phyloP scores from a whole-genome alignment of 2,888 invertebrate species.

The Agrilus mali region DNA sequence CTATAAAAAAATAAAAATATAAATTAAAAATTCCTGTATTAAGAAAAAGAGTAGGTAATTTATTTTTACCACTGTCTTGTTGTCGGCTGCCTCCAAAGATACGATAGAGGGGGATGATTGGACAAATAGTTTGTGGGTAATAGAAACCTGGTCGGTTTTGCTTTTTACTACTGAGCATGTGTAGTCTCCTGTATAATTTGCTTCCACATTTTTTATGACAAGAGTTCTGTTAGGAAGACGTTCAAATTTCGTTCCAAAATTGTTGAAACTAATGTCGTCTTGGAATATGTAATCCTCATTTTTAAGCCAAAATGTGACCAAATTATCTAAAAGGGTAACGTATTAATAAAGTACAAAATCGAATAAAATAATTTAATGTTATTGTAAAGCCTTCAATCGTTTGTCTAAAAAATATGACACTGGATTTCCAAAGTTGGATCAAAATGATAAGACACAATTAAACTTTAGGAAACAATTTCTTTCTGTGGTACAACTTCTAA shows the following conservation, averaged over 20 bases:
- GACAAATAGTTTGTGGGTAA: conserved; percentile 8
- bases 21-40: too few relatives aligned
- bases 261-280: conserved; percentile 11
- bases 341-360: neutral
- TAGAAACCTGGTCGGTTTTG: neutral
- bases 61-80: conserved; percentile 5
- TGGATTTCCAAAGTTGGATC: too few relatives aligned
- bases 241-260: conserved; percentile 5
- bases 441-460: too few relatives aligned
- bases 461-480: too few relatives aligned
- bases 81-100: conserved; percentile 6
- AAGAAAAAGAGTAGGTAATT: too few relatives aligned
- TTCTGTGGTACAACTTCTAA: too few relatives aligned
- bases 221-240: conserved; percentile 5
- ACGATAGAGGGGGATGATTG: conserved; percentile 12
- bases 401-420: too few relatives aligned
- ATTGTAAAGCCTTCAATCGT: too few relatives aligned
- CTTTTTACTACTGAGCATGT: conserved; percentile 6
- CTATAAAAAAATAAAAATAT: conserved; percentile 17
- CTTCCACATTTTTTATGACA: conserved; percentile 8
- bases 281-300: conserved; percentile 16
- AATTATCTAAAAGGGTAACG: conserved; percentile 14
- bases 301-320: conserved; percentile 17
- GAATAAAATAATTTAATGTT: neutral
- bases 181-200: conserved; percentile 9